Evolutionary conservation across 2,888 invertebrate species (phyloP), one percentile per base, ranked within the genome.

Genomic region (Papilio elwesi): DNA sequence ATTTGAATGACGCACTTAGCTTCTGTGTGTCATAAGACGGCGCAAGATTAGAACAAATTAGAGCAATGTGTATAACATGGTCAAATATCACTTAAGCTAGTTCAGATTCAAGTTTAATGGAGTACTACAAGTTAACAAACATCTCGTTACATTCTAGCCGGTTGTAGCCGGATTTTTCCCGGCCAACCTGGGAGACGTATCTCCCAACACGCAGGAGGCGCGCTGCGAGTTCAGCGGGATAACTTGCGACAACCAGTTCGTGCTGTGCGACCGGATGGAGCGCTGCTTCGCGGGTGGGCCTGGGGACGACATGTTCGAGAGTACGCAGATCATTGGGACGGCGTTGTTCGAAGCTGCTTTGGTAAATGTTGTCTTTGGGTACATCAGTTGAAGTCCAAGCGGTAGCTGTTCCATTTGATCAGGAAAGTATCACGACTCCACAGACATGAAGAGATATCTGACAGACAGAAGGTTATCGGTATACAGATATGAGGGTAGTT

Each of bases 161-260:
- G 85, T 97, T 79, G 96, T 98, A 0, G 96, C 96, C 0, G 97
- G 97, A 0, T 98, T 98, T 90, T 97, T 97, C 49, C 95, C 97
- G 0, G 94, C 96, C 0, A 97, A 97, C 87, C 94, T 97, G 47
- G 98, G 98, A 0, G 98, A 98, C 82, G 96, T 97, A 0, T 97
- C 97, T 0, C 98, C 98, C 0, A 98, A 98, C 86, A 95, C 94
- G 0, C 89, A 90, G 11, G 97, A 97, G 0, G 96, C 98, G 0
- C 95, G 94, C 64, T 98, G 98, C 82, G 94, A 95, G 82, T 95
- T 96, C 81, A 96, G 96, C 0, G 97, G 97, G 0, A 82, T 90
- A 0, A 90, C 93, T 0, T 98, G 98, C 81, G 96, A 97, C 79
- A 90, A 94, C 72, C 94, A 95, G 69, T 96, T 96, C 73, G 93